Percentiles rank a stretch among this genome's conserved stretches.
Conservation (phyloP, 1,140 invertebrate genomes). For the Sesamia nonagrioides region DNA sequence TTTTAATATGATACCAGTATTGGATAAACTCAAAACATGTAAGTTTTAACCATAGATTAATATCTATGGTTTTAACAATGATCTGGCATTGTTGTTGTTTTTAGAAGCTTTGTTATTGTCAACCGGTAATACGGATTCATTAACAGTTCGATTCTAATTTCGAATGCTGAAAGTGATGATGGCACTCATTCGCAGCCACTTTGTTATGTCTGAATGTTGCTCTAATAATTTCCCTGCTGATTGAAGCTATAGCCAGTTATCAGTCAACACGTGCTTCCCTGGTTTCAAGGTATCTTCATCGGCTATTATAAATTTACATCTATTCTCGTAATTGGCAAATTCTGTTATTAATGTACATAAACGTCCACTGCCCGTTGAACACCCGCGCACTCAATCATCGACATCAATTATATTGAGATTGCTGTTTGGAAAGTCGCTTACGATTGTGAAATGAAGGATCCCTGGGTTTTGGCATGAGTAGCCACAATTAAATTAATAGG, state of each 20-base stretch:
- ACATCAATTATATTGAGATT: conserved; percentile 39
- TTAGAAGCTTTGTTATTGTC: neutral
- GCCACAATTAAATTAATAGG: conserved; percentile 37
- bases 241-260: neutral
- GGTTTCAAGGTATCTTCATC: conserved; percentile 29
- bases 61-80: neutral
- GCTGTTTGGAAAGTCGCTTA: conserved; percentile 24
- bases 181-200: neutral
- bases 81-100: neutral
- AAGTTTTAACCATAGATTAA: too few relatives aligned
- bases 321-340: conserved; percentile 34
- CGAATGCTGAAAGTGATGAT: neutral
- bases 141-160: conserved; percentile 16
- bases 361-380: conserved; percentile 11
- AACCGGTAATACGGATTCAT: conserved; percentile 19
- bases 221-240: neutral
- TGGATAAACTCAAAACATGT: too few relatives aligned
- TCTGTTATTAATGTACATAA: conserved; percentile 35
- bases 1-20: neutral
- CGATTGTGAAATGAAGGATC: conserved; percentile 39
- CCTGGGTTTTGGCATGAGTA: conserved; percentile 44
- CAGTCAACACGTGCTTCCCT: neutral
- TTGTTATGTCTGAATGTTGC: neutral
- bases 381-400: conserved; percentile 33
- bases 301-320: conserved; percentile 19